phyloP scores from a whole-genome alignment of 53 echinoderm and acorn worm species.

The Holothuria scabra region DNA sequence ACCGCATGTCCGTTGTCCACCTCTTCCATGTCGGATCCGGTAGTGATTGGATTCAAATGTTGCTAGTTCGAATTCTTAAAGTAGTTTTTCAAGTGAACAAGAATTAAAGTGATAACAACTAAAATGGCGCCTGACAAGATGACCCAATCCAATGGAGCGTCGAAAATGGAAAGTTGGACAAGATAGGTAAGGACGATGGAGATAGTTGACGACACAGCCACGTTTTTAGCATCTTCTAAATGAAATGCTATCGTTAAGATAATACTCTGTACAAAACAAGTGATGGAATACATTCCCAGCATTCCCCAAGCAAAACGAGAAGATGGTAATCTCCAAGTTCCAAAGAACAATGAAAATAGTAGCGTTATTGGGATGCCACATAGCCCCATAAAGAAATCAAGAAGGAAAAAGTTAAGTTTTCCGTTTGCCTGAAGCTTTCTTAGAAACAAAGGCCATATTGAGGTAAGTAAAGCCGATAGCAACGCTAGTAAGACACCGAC shows the following conservation, averaged over 20 bases:
- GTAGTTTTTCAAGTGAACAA: too few species aligned
- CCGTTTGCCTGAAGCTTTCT: neutral
- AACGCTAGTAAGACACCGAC: neutral
- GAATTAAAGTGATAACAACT: too few species aligned
- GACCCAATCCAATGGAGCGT: neutral
- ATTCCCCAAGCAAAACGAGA: neutral
- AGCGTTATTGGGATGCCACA: neutral
- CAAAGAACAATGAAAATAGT: neutral
- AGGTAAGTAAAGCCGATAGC: neutral
- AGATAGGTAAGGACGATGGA: neutral
- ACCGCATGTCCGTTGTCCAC: too few species aligned
- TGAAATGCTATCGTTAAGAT: neutral
- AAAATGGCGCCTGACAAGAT: neutral
- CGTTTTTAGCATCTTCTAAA: neutral
- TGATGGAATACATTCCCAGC: neutral
- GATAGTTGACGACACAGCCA: constrained; percentile 1
- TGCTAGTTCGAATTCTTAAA: too few species aligned
- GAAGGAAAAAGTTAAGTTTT: neutral
- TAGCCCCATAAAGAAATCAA: neutral
- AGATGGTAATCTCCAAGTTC: neutral
- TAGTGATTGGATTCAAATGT: too few species aligned
- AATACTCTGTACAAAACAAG: neutral
- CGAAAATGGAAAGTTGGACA: neutral
- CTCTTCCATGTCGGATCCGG: too few species aligned
- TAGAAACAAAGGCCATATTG: neutral